Base-by-base conservation (phyloP, 2,797 vertebrate genomes). In the Cirrhinus molitorella region DNA sequence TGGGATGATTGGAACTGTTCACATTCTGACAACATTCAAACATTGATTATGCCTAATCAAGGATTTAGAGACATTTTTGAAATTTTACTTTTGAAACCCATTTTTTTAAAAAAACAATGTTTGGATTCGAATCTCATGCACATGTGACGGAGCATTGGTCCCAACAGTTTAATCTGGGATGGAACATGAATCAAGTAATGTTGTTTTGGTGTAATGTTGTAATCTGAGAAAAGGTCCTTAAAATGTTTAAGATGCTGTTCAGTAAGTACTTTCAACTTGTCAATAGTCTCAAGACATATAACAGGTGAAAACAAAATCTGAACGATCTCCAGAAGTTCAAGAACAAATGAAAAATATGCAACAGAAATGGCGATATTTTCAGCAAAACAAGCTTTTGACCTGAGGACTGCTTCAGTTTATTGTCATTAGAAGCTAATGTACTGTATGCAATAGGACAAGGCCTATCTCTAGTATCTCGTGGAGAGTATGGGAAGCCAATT, bases 161-260 rank as follows among this genome's bases (percentile, higher is more conserved):
- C 87, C 43, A 85, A 47, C 9, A 68, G 76, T 77, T 81, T 84
- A 75, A 84, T 88, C 23, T 87, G 87, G 5, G 77, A 79, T 73
- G 68, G 85, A 45, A 23, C 40, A 66, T 87, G 71, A 73, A 86
- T 78, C 67, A 87, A 68, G 57, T 83, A 83, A 71, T 86, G 87
- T 8, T 87, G 79, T 67, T 88, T 88, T 4, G 85, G 81, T 10
- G 68, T 88, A 5, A 88, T 70, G 45, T 87, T 89, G 75, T 73
- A 71, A 0, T 87, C 81, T 45, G 77, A 61, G 25, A 90, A 88
- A 79, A 87, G 31, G 2, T 31, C 40, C 25, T 85, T 88, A 21
- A 88, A 65, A 78, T 85, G 84, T 16, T 89, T 81, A 23, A 88
- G 49, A 19, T 87, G 84, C 63, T 87, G 80, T 79, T 87, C 85